phyloP scores from a whole-genome alignment of 2,113 vertebrate species.

The Megaceryle torquata region DNA sequence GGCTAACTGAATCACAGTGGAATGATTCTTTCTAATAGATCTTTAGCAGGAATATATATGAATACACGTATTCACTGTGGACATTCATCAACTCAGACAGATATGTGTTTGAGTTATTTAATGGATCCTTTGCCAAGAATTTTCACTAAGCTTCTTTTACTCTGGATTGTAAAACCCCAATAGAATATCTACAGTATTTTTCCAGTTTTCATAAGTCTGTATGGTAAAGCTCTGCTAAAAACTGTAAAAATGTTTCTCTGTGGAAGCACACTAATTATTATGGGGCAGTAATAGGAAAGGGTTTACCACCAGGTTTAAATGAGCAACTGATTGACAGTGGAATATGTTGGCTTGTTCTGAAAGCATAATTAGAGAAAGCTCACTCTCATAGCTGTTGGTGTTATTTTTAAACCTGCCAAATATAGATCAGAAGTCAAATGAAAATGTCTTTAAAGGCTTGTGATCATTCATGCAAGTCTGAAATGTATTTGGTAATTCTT shows the following conservation, averaged over 20 bases:
- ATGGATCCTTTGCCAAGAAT: slow-evolving; percentile 19
- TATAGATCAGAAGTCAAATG: slow-evolving; percentile 36
- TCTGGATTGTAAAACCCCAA: not conserved
- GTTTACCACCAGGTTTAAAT: slow-evolving; percentile 18
- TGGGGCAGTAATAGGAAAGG: not conserved
- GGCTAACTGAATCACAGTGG: not conserved
- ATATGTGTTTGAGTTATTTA: not conserved
- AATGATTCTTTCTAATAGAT: not conserved
- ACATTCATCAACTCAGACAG: not conserved
- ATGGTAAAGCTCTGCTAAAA: not conserved
- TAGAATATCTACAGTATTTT: not conserved
- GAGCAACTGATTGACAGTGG: not conserved
- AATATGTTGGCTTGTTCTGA: slow-evolving; percentile 36
- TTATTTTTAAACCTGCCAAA: slow-evolving; percentile 53
- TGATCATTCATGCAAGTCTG: not conserved
- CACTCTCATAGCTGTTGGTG: not conserved
- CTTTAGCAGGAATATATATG: not conserved
- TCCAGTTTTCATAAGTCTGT: not conserved
- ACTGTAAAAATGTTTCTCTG: not conserved
- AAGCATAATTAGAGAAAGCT: slow-evolving; percentile 34
- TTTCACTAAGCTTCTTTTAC: not conserved
- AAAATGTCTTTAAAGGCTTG: slow-evolving; percentile 17
- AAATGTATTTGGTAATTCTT: slow-evolving; percentile 13
- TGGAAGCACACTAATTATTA: not conserved
- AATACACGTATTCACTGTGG: not conserved